Evolutionary conservation across 1,140 invertebrate species (phyloP), one percentile per base, ranked within the genome.

Genomic region (Diuraphis noxia): DNA sequence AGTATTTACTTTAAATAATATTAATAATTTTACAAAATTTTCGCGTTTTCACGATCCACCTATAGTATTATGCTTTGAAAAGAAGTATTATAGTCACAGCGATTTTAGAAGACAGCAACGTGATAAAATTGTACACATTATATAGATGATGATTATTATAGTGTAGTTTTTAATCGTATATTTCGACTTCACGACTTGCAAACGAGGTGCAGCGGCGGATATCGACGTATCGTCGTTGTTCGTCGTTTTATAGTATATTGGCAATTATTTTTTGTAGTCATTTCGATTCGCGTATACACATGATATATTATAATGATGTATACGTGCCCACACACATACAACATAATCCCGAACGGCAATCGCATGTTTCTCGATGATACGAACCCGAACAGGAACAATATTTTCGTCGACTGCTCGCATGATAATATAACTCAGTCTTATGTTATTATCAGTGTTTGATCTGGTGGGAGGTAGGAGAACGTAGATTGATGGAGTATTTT

Each of bases 221-320:
- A 72, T n/a, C 56, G 56, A 72, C n/a, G 56, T 63, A 63, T 63
- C 56, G 30, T 63, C 30, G 56, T 63, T 13, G 30, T 63, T 63
- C 30, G 56, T 63, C 30, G 30, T 63, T 63, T 63, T 63, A 63
- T 63, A 63, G 56, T 72, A 72, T 72, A 72, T 72, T 72, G 56
- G 56, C 56, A 72, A 72, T 72, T 72, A 72, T 72, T 72, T 72
- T 72, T 72, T n/a, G 56, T 72, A n/a, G 56, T n/a, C 56, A 56
- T 72, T 72, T 72, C 30, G 56, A 72, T 72, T 72, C 10, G 30
- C 56, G 56, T 72, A n/a, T n/a, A 13, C 19, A 63, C 56, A n/a
- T 72, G 34, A n/a, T n/a, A n/a, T n/a, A n/a, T n/a, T 63, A 63
- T 63, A n/a, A 72, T 72, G 56, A 72, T 72, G 7, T 17, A 72